A percentile compares a stretch with the other conserved stretches of the same genome.
phyloP scores from a whole-genome alignment of 2,797 vertebrate species.

The Gadopsis marmoratus region DNA sequence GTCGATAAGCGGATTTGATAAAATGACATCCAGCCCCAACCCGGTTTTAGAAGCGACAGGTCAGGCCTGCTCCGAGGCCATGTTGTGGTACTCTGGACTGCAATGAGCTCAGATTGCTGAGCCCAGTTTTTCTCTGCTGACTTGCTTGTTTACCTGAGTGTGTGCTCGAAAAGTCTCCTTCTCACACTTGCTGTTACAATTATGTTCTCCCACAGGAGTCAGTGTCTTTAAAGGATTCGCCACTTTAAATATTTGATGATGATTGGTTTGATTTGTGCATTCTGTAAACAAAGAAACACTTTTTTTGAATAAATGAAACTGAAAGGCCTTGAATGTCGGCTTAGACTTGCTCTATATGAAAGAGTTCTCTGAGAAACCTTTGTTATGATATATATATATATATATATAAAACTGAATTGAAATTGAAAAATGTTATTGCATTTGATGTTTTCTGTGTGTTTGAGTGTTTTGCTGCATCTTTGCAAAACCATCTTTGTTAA shows the following conservation, averaged over 20 bases:
- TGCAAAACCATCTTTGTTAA: background rate
- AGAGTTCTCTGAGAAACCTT: too few relatives aligned
- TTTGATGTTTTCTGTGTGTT: slow-evolving; percentile 16
- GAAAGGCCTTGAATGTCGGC: background rate
- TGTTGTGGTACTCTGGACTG: background rate
- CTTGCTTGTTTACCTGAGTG: background rate
- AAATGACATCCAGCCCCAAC: background rate
- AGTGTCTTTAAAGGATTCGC: background rate
- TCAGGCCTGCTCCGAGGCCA: background rate
- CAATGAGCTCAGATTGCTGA: background rate
- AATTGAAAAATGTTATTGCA: too few relatives aligned
- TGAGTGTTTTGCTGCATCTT: slow-evolving; percentile 15
- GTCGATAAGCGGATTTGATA: background rate
- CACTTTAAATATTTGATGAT: background rate
- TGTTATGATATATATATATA: too few relatives aligned
- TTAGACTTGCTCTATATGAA: too few relatives aligned
- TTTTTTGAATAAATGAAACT: background rate
- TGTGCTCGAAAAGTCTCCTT: background rate
- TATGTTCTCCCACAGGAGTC: too few relatives aligned
- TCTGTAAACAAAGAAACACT: background rate
- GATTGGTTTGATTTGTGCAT: background rate
- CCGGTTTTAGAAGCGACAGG: background rate
- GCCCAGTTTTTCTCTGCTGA: too few relatives aligned
- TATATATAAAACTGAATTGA: too few relatives aligned
- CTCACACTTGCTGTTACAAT: background rate